Percentiles rank a stretch among this genome's conserved stretches.
Evolutionary conservation across 1,140 invertebrate species (phyloP).

Genomic region (Delia radicum): DNA sequence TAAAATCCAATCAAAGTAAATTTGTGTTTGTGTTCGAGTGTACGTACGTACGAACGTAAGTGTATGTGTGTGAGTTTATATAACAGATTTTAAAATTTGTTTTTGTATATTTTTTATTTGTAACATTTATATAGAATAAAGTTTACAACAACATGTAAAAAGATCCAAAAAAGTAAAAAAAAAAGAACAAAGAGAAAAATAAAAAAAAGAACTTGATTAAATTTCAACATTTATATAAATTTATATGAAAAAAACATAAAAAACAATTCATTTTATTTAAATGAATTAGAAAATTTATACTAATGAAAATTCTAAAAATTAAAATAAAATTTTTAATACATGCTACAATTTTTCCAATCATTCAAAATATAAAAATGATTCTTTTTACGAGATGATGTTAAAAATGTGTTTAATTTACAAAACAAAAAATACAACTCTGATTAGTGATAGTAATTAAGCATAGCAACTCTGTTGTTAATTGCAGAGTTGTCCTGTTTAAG

Average conservation of each 20-base stretch:
- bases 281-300: neutral
- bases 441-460: neutral
- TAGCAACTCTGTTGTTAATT: neutral
- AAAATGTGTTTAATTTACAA: neutral
- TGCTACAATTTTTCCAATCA: neutral
- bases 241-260: neutral
- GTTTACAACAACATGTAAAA: slow-evolving; percentile 24
- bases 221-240: neutral
- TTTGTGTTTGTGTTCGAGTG: neutral
- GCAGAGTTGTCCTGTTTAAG: neutral
- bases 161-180: slow-evolving; percentile 6
- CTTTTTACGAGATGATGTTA: too few species aligned
- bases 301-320: neutral
- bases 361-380: neutral
- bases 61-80: neutral
- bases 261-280: neutral
- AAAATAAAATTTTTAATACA: neutral
- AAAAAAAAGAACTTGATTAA: slow-evolving; percentile 28
- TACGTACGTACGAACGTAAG: neutral
- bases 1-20: slow-evolving; percentile 18
- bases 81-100: neutral
- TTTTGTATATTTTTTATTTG: neutral
- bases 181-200: slow-evolving; percentile 19
- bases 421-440: neutral
- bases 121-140: slow-evolving; percentile 6